These are phyloP conservation scores for Agrotis segetum DNA, from an alignment of 2,888 invertebrate species.

Conservation along the genomic window DNA sequence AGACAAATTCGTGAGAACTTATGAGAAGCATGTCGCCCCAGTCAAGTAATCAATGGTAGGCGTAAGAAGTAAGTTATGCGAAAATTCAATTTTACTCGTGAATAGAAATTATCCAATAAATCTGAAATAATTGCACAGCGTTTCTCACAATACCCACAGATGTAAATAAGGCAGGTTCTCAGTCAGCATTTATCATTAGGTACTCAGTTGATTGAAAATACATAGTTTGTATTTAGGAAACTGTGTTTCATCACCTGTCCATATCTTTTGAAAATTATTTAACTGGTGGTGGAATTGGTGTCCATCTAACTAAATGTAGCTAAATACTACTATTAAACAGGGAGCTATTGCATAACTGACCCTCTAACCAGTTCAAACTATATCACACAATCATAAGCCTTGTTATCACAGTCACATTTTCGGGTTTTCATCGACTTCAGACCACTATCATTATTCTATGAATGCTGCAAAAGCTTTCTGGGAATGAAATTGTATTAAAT, in stretches of 20 bases:
- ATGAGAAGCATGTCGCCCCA: constrained; percentile 16
- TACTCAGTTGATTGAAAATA: not conserved
- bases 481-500: not conserved
- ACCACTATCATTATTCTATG: no score
- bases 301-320: not conserved
- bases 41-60: constrained; percentile 15
- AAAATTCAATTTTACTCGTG: constrained; percentile 27
- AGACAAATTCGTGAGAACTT: constrained; percentile 35
- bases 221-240: not conserved
- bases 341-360: no score
- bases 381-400: no score
- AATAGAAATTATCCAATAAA: constrained; percentile 19
- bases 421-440: no score
- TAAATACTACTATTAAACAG: not conserved
- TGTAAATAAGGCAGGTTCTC: constrained; percentile 15
- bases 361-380: no score
- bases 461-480: no score
- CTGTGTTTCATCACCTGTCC: not conserved
- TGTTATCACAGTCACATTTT: no score
- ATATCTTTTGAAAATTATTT: no score
- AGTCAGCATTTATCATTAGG: constrained; percentile 1
- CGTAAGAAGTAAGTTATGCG: constrained; percentile 31
- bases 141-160: constrained; percentile 36
- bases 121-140: constrained; percentile 13
- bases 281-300: no score